Conservation (phyloP, 2,113 vertebrate species). For the Pavo muticus region DNA sequence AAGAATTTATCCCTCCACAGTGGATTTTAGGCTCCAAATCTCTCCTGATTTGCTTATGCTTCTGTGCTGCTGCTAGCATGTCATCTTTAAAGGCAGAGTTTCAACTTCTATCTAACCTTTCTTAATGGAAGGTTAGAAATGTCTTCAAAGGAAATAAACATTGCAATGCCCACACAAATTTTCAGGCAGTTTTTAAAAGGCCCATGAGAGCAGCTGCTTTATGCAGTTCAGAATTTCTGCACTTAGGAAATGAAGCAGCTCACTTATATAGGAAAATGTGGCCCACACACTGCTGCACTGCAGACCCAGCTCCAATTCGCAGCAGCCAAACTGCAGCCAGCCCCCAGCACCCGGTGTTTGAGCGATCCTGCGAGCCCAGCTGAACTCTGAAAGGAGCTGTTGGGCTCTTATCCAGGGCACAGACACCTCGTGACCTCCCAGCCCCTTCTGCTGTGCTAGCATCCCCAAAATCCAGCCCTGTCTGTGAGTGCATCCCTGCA, state of each 20-base stretch:
- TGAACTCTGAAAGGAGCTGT: background rate
- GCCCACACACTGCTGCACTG: background rate
- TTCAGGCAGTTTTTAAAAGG: background rate
- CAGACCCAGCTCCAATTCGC: background rate
- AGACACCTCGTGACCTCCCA: background rate
- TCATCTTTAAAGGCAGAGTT: background rate
- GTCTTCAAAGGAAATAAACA: constrained; percentile 13
- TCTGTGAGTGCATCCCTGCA: background rate
- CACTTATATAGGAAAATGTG: background rate
- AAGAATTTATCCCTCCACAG: constrained; percentile 3
- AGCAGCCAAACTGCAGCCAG: background rate
- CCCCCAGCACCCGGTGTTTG: background rate
- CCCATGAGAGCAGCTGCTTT: background rate
- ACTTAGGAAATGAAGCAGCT: background rate
- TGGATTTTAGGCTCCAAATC: background rate
- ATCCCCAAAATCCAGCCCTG: background rate
- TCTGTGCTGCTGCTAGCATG: background rate
- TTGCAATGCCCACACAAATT: background rate
- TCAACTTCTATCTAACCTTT: background rate
- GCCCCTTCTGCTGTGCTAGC: background rate
- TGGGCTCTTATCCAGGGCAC: background rate
- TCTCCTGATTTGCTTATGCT: background rate
- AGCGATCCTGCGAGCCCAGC: background rate
- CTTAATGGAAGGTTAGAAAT: constrained; percentile 23
- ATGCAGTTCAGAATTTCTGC: background rate